Evolutionary conservation across 1,140 invertebrate species (phyloP).

Genomic region (Venturia canescens): DNA sequence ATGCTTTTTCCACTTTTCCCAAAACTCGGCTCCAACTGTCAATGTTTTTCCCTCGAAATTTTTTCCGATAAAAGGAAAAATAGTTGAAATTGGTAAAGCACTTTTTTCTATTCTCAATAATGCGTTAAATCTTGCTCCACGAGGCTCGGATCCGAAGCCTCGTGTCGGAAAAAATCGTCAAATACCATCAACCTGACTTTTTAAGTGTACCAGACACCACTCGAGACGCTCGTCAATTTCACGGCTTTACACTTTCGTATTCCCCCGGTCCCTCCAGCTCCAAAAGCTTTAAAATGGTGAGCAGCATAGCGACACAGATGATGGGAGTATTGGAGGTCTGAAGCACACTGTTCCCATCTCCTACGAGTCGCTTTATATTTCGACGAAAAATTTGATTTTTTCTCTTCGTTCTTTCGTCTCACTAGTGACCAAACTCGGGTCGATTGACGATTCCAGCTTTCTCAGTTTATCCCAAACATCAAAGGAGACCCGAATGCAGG

Average conservation of each 20-base stretch:
- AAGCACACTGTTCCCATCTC: not conserved
- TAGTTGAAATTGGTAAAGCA: too few species aligned
- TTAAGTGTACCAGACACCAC: conserved; percentile 53
- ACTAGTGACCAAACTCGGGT: not conserved
- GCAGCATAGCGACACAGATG: not conserved
- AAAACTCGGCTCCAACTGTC: too few species aligned
- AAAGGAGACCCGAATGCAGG: too few species aligned
- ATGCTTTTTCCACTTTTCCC: too few species aligned
- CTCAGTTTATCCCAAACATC: not conserved
- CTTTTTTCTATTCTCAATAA: too few species aligned
- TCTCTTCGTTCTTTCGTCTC: not conserved
- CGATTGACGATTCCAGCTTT: not conserved
- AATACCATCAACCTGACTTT: conserved; percentile 38
- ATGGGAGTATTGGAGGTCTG: conserved; percentile 15
- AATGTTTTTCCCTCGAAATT: too few species aligned
- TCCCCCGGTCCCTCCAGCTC: not conserved
- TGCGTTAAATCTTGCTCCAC: too few species aligned
- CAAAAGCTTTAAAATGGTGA: conserved; percentile 13
- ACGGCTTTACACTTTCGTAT: conserved; percentile 44
- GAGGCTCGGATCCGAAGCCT: not conserved
- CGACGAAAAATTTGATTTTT: conserved; percentile 2
- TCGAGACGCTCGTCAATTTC: conserved; percentile 56
- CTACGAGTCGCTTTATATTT: not conserved
- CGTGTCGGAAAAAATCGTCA: conserved; percentile 12
- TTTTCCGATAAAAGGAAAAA: too few species aligned